Conservation (phyloP, 2,888 invertebrate species). For the Bruchidius siliquastri region DNA sequence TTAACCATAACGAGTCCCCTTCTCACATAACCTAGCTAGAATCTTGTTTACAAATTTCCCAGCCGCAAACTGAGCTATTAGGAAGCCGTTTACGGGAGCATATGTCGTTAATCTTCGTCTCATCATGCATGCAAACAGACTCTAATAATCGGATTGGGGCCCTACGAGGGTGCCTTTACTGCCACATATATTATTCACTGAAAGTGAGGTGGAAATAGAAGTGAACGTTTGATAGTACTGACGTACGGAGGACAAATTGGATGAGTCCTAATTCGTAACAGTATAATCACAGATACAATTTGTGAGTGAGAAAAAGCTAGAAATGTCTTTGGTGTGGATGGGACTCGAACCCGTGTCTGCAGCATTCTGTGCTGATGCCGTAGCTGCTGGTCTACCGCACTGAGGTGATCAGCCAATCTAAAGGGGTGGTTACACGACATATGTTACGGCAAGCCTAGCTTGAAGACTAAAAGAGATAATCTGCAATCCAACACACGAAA, state of each 20-base stretch:
- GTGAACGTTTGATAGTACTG: background rate
- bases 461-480: no score
- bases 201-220: background rate
- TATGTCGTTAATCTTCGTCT: background rate
- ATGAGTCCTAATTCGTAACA: no score
- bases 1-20: background rate
- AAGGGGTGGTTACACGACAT: no score
- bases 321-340: no score
- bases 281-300: no score
- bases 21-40: background rate
- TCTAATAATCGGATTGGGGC: background rate
- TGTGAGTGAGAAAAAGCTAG: no score
- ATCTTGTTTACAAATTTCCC: background rate
- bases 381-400: no score
- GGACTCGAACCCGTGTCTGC: no score
- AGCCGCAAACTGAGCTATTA: background rate
- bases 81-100: background rate
- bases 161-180: background rate
- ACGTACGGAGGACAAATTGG: background rate
- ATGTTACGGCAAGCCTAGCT: no score
- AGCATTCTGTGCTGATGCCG: no score
- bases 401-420: no score
- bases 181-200: background rate
- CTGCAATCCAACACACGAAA: no score
- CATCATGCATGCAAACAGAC: background rate